Evolutionary conservation across 2,888 invertebrate species (phyloP).

Genomic region (Holacanthella duospinosa): DNA sequence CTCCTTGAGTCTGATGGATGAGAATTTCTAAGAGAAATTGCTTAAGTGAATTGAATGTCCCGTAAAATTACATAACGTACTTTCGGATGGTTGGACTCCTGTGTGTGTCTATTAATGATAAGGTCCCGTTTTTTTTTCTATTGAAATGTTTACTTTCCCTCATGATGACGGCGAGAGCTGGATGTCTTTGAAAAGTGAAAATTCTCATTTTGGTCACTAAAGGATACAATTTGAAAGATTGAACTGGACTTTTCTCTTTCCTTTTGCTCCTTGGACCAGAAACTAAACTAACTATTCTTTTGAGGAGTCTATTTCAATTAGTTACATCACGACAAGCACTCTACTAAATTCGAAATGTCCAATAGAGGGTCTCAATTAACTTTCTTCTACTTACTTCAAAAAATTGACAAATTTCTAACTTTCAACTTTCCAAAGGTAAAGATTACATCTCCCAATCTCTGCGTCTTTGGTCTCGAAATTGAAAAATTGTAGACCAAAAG

Average conservation of each 20-base stretch:
- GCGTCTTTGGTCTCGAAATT: too few species aligned
- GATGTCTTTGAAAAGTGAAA: neutral
- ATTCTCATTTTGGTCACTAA: neutral
- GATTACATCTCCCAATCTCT: neutral
- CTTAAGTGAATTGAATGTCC: neutral
- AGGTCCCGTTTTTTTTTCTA: neutral
- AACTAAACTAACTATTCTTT: neutral
- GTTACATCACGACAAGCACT: too few species aligned
- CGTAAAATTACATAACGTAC: neutral
- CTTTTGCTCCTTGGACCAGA: neutral
- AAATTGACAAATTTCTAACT: neutral
- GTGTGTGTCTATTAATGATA: slow-evolving; percentile 4
- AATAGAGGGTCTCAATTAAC: neutral
- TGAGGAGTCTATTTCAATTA: too few species aligned
- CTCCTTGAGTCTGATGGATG: slow-evolving; percentile 2
- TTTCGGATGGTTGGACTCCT: neutral
- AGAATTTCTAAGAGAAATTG: neutral
- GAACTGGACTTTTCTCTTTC: neutral
- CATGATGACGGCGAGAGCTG: neutral
- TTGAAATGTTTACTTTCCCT: neutral
- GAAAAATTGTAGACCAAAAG: too few species aligned
- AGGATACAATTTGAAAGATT: neutral
- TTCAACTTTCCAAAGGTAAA: neutral
- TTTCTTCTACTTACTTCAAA: neutral
- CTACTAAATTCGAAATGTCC: too few species aligned